Base-by-base conservation (phyloP, 2,113 vertebrate species). In the Morone chrysops region DNA sequence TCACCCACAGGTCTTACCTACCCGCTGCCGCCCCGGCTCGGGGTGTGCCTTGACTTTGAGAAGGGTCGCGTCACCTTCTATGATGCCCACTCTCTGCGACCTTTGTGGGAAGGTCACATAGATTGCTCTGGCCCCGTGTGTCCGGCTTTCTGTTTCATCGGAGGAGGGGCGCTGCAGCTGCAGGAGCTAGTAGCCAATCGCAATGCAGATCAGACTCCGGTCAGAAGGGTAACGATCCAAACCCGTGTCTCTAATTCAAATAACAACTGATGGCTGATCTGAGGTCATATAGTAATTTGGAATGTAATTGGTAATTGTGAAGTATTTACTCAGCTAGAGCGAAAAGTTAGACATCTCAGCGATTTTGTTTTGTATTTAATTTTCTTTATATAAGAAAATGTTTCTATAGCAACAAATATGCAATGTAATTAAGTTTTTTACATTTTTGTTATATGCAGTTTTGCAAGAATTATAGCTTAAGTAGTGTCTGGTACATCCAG, bases 11-110 rank as follows among this genome's bases (percentile, higher is more conserved):
- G 96, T 69, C 94, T 97, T 91, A 99, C 97, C 0, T 96, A 97
- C 88, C 97, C 98, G 0, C 84, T 99, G 89, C 98, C 98, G 0
- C 97, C 98, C 0, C 96, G 98, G 72, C 96, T 99, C 1, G 98
- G 98, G n/a, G 95, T 99, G 94, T 98, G 97, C 94, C 96, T 99
- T 85, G 98, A 99, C 96, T 98, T 99, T 1, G 97, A 99, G 93
- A 97, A 96, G 89, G 96, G 97, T 2, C 96, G 97, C 0, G 97
- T 99, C 80, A 96, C 96, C 54, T 99, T 98, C 94, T 97, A 97
- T 2, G 98, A 99, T 0, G 98, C 98, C 0, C 97, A 98, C 77
- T 98, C 98, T 6, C 96, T 98, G 92, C 96, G 98, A 0, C 96
- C 96, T 78, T 95, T 99, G 54, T 97, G 97, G 94, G 98, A 99